These are phyloP conservation scores for Diadegma fenestrale DNA, from an alignment of 2,888 invertebrate genomes.

Conservation along the genomic window DNA sequence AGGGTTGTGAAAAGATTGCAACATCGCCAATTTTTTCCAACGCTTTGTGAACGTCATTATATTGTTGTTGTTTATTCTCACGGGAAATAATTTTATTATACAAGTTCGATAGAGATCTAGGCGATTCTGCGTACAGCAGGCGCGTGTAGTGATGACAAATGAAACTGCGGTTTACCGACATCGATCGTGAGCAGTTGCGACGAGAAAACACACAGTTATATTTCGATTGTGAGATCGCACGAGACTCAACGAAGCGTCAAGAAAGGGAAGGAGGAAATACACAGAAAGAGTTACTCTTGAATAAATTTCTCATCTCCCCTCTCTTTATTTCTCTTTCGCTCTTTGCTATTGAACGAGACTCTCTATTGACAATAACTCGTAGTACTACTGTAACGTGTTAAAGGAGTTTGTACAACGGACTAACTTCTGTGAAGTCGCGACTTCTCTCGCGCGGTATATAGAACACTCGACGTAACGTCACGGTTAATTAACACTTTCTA, in stretches of 20 bases:
- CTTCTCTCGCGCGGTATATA: constrained; percentile 34
- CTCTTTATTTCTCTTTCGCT: constrained; percentile 19
- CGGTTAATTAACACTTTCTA: constrained; percentile 70
- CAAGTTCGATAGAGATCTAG: neutral
- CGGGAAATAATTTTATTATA: neutral
- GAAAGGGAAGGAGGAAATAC: constrained; percentile 19
- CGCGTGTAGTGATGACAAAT: constrained; percentile 28
- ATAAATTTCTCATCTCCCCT: constrained; percentile 38
- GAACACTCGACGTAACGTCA: constrained; percentile 59
- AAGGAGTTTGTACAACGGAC: constrained; percentile 37
- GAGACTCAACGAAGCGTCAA: constrained; percentile 34
- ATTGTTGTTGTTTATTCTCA: neutral
- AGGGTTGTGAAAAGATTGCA: neutral
- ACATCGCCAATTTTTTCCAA: neutral
- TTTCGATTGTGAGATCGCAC: constrained; percentile 11
- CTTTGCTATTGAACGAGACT: constrained; percentile 22
- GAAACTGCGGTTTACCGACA: constrained; percentile 43
- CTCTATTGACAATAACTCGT: constrained; percentile 56
- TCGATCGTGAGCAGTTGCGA: constrained; percentile 44
- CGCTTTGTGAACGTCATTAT: neutral
- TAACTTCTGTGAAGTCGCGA: constrained; percentile 33
- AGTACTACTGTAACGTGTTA: constrained; percentile 47
- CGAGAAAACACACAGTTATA: neutral
- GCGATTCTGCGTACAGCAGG: neutral
- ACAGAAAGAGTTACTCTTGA: constrained; percentile 35